Conservation (phyloP, 2,797 vertebrate species). For the Sternarchorhynchus goeldii region DNA sequence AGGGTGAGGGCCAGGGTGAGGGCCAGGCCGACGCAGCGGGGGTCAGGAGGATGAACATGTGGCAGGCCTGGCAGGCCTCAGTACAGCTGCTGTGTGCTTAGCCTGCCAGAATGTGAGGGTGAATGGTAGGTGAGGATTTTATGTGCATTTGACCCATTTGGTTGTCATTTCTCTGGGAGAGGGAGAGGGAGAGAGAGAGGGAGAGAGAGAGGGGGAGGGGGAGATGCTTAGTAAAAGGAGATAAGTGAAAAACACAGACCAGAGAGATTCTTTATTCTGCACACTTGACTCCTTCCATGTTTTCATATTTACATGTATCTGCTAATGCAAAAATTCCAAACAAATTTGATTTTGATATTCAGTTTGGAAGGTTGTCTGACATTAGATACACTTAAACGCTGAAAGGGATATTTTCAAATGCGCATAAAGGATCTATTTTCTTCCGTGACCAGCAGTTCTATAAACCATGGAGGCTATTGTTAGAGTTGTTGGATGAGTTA, state of each 20-base stretch:
- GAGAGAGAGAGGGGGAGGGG: conserved; percentile 44
- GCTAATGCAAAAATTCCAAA: conserved; percentile 26
- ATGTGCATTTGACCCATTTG: conserved; percentile 40
- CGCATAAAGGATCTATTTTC: background rate
- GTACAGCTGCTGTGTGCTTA: conserved; percentile 43
- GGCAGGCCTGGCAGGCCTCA: conserved; percentile 23
- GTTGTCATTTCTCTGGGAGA: conserved; percentile 33
- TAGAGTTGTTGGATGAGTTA: background rate
- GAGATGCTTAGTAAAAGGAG: background rate
- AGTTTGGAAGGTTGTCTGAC: conserved; percentile 25
- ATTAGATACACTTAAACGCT: conserved; percentile 10
- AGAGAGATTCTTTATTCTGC: conserved; percentile 25
- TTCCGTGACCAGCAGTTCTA: background rate
- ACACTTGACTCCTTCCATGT: conserved; percentile 12
- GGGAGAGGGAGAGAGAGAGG: conserved; percentile 17
- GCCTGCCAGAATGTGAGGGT: conserved; percentile 45
- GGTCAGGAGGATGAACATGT: conserved; percentile 48
- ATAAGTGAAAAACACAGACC: background rate
- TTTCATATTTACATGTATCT: conserved; percentile 25
- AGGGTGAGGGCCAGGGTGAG: background rate
- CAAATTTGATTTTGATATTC: conserved; percentile 29
- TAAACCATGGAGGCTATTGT: conserved; percentile 12
- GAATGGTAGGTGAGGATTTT: conserved; percentile 32
- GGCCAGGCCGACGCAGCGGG: conserved; percentile 8
- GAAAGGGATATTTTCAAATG: background rate